These are phyloP conservation scores for Macrosoma leucophasiata DNA, from an alignment of 2,888 invertebrate genomes.

Conservation along the genomic window DNA sequence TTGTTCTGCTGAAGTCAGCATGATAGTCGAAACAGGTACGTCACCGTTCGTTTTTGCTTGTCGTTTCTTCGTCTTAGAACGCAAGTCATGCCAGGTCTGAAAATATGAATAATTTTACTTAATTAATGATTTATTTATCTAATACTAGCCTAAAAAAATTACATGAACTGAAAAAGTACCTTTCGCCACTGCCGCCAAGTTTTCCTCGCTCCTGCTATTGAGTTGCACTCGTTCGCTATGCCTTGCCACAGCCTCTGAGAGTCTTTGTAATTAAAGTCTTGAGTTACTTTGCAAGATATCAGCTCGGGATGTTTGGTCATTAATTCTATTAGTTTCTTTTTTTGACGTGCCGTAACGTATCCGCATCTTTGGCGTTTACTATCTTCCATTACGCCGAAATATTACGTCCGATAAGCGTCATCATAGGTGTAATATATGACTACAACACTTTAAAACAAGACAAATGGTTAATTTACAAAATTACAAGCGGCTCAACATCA, in stretches of 20 bases:
- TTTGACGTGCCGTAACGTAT: constrained; percentile 51
- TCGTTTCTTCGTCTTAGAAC: constrained; percentile 50
- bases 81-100: constrained; percentile 66
- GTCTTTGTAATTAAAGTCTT: constrained; percentile 49
- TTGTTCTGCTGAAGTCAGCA: constrained; percentile 45
- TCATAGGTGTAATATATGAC: too few relatives aligned
- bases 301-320: constrained; percentile 55
- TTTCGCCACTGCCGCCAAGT: constrained; percentile 67
- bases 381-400: constrained; percentile 50
- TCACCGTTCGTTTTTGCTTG: constrained; percentile 40
- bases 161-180: constrained; percentile 32
- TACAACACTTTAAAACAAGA: too few relatives aligned
- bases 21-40: constrained; percentile 35
- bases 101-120: constrained; percentile 22
- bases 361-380: constrained; percentile 43
- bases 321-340: constrained; percentile 55
- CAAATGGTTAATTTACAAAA: too few relatives aligned
- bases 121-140: not conserved
- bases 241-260: constrained; percentile 54
- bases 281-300: constrained; percentile 47
- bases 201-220: constrained; percentile 57
- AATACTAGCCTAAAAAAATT: constrained; percentile 1
- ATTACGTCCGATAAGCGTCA: too few relatives aligned
- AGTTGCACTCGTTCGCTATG: constrained; percentile 56
- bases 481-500: too few relatives aligned